Evolutionary conservation across 2,797 vertebrate species (phyloP), one percentile per base, ranked within the genome.

Genomic region (Varecia variegata): DNA sequence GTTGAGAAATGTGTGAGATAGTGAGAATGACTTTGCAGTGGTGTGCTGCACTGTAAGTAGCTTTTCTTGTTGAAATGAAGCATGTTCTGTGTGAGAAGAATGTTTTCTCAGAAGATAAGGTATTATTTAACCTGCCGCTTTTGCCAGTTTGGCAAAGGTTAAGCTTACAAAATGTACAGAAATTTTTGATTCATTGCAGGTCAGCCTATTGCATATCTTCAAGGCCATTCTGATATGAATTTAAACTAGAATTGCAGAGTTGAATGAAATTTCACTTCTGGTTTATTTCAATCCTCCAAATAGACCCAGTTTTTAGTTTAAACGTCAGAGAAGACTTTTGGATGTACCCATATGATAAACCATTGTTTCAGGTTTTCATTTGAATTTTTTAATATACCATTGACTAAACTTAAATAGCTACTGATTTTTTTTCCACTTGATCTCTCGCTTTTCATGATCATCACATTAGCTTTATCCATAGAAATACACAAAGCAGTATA

Each of bases 91-190:
- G 40, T 50, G 56, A 88, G 45, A 77, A 40, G 52, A 80, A 65
- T 82, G 38, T 54, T 81, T 91, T 62, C 68, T 85, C 18, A 25
- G 73, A 92, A 91, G 43, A 52, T 38, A 67, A 88, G 32, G 67
- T 76, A 40, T 58, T n/a, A 92, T 86, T 90, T 83, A 94, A 80
- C 87, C 32, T 71, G 32, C 73, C 73, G 21, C 81, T 94, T 86
- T 86, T 95, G 50, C 85, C 71, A 74, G 12, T 84, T 95, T 94
- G 90, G 60, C 60, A 83, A 88, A 97, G 81, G 60, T 96, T 90
- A 96, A 90, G 88, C 68, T 47, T 86, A 62, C n/a, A 91, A 88
- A 91, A 32, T 62, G 67, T 30, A 47, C 38, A 86, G 45, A 58
- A 80, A 91, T 71, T 47, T 83, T 40, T 71, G 18, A 92, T 81